These are phyloP conservation scores for Chiloscyllium punctatum DNA, from an alignment of 2,797 vertebrate genomes.

Conservation along the genomic window DNA sequence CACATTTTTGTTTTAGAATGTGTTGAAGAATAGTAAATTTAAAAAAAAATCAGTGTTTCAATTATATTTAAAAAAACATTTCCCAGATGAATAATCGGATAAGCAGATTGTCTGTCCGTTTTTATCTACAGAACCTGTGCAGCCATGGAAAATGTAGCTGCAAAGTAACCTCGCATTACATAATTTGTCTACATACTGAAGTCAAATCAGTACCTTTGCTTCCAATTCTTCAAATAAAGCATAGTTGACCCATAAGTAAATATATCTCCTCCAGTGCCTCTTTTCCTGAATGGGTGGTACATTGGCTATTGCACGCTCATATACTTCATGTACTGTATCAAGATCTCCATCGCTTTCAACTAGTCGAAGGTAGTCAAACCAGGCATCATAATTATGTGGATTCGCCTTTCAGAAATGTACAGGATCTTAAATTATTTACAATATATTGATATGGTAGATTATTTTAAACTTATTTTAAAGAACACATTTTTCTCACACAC, in stretches of 20 bases:
- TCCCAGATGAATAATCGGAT: background rate
- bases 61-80: background rate
- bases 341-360: constrained; percentile 85
- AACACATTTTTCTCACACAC: too few species aligned
- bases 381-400: constrained; percentile 93
- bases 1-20: background rate
- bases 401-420: constrained; percentile 65
- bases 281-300: constrained; percentile 89
- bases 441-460: background rate
- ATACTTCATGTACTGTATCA: constrained; percentile 81
- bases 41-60: background rate
- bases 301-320: constrained; percentile 90
- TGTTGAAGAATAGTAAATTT: background rate
- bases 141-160: background rate
- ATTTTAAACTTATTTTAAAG: background rate
- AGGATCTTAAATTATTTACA: background rate
- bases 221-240: constrained; percentile 91
- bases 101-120: background rate
- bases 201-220: constrained; percentile 67
- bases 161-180: background rate
- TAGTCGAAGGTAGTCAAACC: constrained; percentile 93
- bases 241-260: constrained; percentile 97
- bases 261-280: constrained; percentile 93
- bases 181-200: background rate
- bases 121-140: background rate